Base-by-base conservation (phyloP, 2,888 invertebrate species). In the Synergus gifuensis region DNA sequence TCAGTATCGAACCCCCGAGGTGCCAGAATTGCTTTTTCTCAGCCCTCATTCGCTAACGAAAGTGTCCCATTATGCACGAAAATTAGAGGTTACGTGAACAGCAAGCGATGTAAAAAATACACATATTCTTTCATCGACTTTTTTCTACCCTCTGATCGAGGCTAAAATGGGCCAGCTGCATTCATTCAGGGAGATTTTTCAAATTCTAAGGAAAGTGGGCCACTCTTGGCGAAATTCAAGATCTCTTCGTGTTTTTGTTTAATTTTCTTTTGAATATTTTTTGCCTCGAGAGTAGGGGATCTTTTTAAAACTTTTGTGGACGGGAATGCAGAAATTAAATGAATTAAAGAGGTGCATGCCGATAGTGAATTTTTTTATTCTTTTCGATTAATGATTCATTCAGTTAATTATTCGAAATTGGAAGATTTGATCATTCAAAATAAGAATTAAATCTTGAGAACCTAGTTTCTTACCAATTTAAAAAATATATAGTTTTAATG, bases 141-240 rank as follows among this genome's bases (percentile, higher is more conserved):
- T 69, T 73, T 54, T 49, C 14, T n/a, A 73, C 54, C 54, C 73
- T 73, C 16, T 14, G 11, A 73, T 36, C 28, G 54, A n/a, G 36
- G 36, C 16, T 28, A 40, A 54, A 73, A 73, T 73, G 36, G 73
- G 54, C 73, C 73, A 73, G 73, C 73, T 73, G 73, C 73, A 73
- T 73, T 73, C 67, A 54, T 73, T 73, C 73, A 73, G 22, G 5
- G 60, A 73, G 49, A 73, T 40, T 73, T 73, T 28, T 54, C 0
- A 9, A 7, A 36, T 73, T 73, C 54, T 54, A 73, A 40, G 54
- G 36, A 73, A 73, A 73, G 73, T 73, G 73, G 69, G 54, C 54
- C 54, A 73, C 73, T 54, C 36, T 73, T 73, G 18, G 44, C 46
- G 46, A 46, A 22, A 44, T 44, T 22, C 28, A 49, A 49, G 28